These are phyloP conservation scores for Scaptomyza hsui DNA, from an alignment of 1,140 invertebrate genomes.

Conservation along the genomic window DNA sequence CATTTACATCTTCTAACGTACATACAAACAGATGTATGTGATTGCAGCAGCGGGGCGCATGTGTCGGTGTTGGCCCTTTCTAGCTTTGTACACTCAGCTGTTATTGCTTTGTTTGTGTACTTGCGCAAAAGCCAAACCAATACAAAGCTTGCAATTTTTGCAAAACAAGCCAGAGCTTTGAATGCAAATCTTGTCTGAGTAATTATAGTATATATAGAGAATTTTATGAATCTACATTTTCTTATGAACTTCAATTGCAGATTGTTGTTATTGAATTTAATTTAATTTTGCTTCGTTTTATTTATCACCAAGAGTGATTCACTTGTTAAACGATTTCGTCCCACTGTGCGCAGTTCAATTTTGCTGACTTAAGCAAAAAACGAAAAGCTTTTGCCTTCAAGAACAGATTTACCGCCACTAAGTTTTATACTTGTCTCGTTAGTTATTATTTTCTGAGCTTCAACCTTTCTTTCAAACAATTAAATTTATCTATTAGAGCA, in stretches of 20 bases:
- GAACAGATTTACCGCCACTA: slow-evolving; percentile 12
- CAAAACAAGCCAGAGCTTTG: slow-evolving; percentile 24
- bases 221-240: not conserved
- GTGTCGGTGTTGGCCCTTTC: slow-evolving; percentile 33
- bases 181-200: not conserved
- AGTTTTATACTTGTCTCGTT: too few species aligned
- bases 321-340: not conserved
- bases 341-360: slow-evolving; percentile 3
- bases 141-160: slow-evolving; percentile 46
- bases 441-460: too few species aligned
- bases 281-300: not conserved
- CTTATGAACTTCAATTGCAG: not conserved
- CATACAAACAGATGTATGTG: slow-evolving; percentile 14
- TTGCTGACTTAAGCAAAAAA: not conserved
- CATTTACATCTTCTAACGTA: slow-evolving; percentile 6
- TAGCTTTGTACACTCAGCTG: slow-evolving; percentile 49
- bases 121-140: slow-evolving; percentile 61
- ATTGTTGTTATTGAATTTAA: too few species aligned
- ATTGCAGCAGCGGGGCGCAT: slow-evolving; percentile 35
- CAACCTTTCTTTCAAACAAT: too few species aligned
- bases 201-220: not conserved
- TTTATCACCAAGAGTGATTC: not conserved
- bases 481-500: too few species aligned
- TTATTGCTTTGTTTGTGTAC: slow-evolving; percentile 64
- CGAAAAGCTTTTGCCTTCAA: not conserved